A percentile compares a stretch with the other conserved stretches of the same genome.
These are phyloP conservation scores for Danio tinwini DNA, from an alignment of 2,797 vertebrate species.

Conservation along the genomic window DNA sequence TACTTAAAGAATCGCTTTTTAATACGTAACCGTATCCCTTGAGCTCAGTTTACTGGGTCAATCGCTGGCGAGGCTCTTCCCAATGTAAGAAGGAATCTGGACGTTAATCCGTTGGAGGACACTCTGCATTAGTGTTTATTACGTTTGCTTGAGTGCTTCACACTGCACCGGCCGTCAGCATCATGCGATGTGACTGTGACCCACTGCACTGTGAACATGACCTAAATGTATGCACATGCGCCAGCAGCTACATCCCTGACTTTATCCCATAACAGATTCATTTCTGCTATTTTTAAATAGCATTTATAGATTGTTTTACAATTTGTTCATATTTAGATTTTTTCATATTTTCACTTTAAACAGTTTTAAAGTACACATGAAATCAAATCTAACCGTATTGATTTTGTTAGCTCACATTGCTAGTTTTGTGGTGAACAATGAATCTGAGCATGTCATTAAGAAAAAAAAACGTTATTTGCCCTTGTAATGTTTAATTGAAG, in stretches of 20 bases:
- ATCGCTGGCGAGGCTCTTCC: background rate
- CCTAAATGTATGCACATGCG: conserved; percentile 13
- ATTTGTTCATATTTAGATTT: background rate
- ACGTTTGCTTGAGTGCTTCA: conserved; percentile 36
- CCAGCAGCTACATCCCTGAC: background rate
- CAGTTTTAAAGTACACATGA: too few relatives aligned
- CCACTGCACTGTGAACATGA: conserved; percentile 28
- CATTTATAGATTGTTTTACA: too few relatives aligned
- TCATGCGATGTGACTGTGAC: conserved; percentile 37
- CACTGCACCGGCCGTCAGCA: conserved; percentile 22
- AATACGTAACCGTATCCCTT: conserved; percentile 11
- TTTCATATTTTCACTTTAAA: too few relatives aligned
- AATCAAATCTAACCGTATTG: too few relatives aligned
- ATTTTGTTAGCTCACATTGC: too few relatives aligned
- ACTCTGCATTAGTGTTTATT: conserved; percentile 35
- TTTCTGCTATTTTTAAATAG: background rate
- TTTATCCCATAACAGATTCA: background rate
- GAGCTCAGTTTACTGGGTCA: conserved; percentile 14
- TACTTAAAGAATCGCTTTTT: conserved; percentile 11
- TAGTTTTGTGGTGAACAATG: too few relatives aligned
- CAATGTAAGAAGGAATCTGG: background rate
- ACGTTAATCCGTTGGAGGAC: conserved; percentile 13
- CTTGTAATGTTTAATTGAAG: too few relatives aligned
- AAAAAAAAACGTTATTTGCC: too few relatives aligned
- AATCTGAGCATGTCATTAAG: too few relatives aligned